Percentiles rank a stretch among this genome's conserved stretches.
These are phyloP conservation scores for crab-eating macaque (Macaca fascicularis) DNA, from an alignment of 2,113 vertebrate genomes.

Conservation along the genomic window T2T-MFA8v1.1 NC_088381.1:113642001-113642500, in stretches of 20 bases:
- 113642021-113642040: conserved; percentile 33
- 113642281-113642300: background rate
- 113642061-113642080: background rate
- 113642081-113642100: conserved; percentile 27
- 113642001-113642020: conserved; percentile 12
- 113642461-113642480: background rate
- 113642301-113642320: background rate
- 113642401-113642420: conserved; percentile 15
- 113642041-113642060: conserved; percentile 43
- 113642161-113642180: conserved; percentile 55
- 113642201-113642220: conserved; percentile 39
- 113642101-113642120: background rate
- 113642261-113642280: conserved; percentile 27
- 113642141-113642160: conserved; percentile 8
- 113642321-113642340: background rate
- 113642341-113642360: conserved; percentile 27
- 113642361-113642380: background rate
- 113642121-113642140: conserved; percentile 56
- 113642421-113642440: background rate
- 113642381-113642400: conserved; percentile 6
- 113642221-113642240: conserved; percentile 26
- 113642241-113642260: conserved; percentile 21
- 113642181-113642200: conserved; percentile 66
- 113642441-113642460: conserved; percentile 11
- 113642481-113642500: background rate